phyloP scores from a whole-genome alignment of 2,113 vertebrate genomes.

The Carollia perspicillata region DNA sequence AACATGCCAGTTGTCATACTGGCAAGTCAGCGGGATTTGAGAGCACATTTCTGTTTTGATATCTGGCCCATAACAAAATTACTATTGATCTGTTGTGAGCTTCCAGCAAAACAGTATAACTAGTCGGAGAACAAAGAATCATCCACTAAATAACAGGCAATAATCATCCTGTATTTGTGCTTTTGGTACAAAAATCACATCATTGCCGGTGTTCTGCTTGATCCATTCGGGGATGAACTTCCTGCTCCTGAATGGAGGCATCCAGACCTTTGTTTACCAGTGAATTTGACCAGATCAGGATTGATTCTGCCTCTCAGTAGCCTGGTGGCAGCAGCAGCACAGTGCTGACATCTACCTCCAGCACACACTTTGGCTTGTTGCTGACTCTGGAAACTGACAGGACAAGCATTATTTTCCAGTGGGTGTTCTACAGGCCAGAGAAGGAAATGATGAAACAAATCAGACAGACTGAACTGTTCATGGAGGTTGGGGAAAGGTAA shows the following conservation, averaged over 20 bases:
- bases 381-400: slow-evolving; percentile 46
- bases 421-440: background rate
- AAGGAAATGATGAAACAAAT: background rate
- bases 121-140: slow-evolving; percentile 38
- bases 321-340: background rate
- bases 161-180: slow-evolving; percentile 48
- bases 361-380: background rate
- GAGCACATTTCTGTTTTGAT: slow-evolving; percentile 76
- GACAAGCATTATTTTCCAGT: slow-evolving; percentile 26
- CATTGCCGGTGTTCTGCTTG: slow-evolving; percentile 21
- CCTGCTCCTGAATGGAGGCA: background rate
- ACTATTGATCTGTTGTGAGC: slow-evolving; percentile 74
- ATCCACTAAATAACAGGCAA: slow-evolving; percentile 57
- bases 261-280: background rate
- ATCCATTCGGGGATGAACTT: slow-evolving; percentile 26
- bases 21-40: slow-evolving; percentile 69
- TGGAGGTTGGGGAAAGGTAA: background rate
- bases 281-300: background rate
- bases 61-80: slow-evolving; percentile 78
- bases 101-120: slow-evolving; percentile 66
- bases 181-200: slow-evolving; percentile 39
- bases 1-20: slow-evolving; percentile 53
- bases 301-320: background rate
- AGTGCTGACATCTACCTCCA: slow-evolving; percentile 53
- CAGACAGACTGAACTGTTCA: background rate